Evolutionary conservation across 2,888 invertebrate genomes (phyloP).

Genomic region (Coenonympha glycerion): DNA sequence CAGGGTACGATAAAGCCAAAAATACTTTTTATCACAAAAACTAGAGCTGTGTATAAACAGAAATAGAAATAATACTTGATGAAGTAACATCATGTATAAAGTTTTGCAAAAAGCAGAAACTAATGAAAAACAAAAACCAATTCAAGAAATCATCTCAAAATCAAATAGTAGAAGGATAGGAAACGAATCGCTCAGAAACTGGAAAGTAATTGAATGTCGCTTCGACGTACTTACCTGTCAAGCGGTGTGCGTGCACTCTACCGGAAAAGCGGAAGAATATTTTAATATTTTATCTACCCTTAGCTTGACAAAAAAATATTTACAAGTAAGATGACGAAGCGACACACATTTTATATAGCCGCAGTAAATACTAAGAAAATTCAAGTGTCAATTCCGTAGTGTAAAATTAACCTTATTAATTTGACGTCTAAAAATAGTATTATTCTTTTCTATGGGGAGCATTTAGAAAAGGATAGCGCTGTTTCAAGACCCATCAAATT

Average conservation of each 20-base stretch:
- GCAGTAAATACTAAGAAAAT: neutral
- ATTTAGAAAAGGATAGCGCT: too few relatives aligned
- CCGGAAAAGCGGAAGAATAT: constrained; percentile 31
- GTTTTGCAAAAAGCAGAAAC: neutral
- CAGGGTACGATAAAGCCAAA: neutral
- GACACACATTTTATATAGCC: neutral
- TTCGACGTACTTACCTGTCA: constrained; percentile 11
- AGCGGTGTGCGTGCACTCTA: constrained; percentile 37
- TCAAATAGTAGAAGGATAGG: constrained; percentile 26
- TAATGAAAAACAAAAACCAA: neutral
- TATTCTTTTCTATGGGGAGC: too few relatives aligned
- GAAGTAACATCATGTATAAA: neutral
- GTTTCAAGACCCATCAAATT: too few relatives aligned
- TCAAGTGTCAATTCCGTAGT: too few relatives aligned
- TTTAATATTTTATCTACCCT: constrained; percentile 34
- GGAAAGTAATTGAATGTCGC: constrained; percentile 44
- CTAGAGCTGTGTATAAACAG: neutral
- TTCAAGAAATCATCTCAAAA: neutral
- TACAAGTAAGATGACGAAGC: neutral
- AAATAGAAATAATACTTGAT: neutral
- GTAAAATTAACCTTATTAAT: too few relatives aligned
- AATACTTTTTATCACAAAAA: neutral
- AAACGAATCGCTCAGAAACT: constrained; percentile 50
- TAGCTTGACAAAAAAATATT: constrained; percentile 8
- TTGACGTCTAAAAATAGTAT: too few relatives aligned